phyloP scores from a whole-genome alignment of 2,888 invertebrate genomes.

The Odontothrips loti region DNA sequence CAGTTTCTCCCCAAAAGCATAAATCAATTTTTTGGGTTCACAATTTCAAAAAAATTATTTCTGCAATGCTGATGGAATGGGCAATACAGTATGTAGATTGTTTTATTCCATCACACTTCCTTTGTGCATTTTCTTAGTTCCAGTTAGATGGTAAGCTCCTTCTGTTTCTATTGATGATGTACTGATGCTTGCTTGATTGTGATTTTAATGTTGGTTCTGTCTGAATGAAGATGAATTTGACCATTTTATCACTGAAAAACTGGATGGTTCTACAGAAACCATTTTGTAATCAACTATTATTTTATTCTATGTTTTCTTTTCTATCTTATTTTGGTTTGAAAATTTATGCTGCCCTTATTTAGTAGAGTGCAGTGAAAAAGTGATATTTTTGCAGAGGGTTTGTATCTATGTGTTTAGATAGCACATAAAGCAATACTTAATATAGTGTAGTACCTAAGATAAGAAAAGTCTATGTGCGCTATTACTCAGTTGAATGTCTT shows the following conservation, averaged over 20 bases:
- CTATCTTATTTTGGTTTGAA: background rate
- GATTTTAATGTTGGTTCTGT: background rate
- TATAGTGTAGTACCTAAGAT: background rate
- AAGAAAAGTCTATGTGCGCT: background rate
- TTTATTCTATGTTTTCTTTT: background rate
- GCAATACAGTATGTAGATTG: background rate
- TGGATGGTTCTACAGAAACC: background rate
- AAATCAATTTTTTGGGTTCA: too few species aligned
- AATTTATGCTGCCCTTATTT: background rate
- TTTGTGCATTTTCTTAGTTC: background rate
- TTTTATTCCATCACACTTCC: too few species aligned
- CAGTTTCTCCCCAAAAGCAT: too few species aligned
- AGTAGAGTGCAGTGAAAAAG: background rate
- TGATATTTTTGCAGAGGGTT: constrained; percentile 5
- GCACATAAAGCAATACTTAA: background rate
- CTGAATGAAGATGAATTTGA: background rate
- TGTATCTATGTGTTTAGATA: background rate
- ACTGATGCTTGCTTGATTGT: background rate
- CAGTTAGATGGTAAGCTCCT: background rate
- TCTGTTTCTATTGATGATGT: background rate
- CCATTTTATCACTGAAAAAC: background rate
- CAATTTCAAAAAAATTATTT: background rate
- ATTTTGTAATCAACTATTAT: background rate
- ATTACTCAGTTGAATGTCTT: background rate
- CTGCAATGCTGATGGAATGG: background rate